These are phyloP conservation scores for Strigamia maritima DNA, from an alignment of 2,888 invertebrate species.

Conservation along the genomic window DNA sequence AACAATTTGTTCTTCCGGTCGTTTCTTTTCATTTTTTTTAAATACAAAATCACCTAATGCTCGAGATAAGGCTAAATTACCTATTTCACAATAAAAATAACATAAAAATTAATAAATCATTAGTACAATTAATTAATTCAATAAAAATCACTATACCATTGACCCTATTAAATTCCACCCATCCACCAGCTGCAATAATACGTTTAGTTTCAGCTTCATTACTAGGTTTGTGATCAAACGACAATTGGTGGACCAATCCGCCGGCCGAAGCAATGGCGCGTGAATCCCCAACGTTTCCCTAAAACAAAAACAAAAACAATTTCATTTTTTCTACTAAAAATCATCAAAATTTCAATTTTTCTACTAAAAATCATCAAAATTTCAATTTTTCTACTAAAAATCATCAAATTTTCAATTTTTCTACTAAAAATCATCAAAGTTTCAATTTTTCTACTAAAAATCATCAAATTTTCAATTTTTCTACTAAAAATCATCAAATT, in stretches of 20 bases:
- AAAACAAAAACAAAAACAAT: slow-evolving; percentile 36
- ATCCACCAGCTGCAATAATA: slow-evolving; percentile 90
- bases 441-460: no score
- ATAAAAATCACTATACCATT: slow-evolving; percentile 64
- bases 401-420: no score
- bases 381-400: no score
- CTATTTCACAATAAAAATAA: slow-evolving; percentile 38
- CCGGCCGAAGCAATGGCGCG: slow-evolving; percentile 85
- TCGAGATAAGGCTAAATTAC: slow-evolving; percentile 86
- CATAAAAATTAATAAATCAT: not conserved
- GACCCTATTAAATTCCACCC: slow-evolving; percentile 96
- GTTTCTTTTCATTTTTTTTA: slow-evolving; percentile 81
- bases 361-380: no score
- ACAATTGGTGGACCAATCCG: slow-evolving; percentile 71
- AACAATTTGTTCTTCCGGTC: slow-evolving; percentile 92
- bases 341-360: no score
- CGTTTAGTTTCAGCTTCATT: slow-evolving; percentile 81
- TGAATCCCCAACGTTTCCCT: slow-evolving; percentile 95
- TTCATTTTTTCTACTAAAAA: no score
- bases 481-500: no score
- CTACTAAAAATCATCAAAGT: no score
- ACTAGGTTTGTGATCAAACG: slow-evolving; percentile 93
- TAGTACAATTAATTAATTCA: not conserved
- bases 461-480: no score
- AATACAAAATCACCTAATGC: slow-evolving; percentile 97